Percentiles rank a stretch among this genome's conserved stretches.
Conservation (phyloP, 2,113 vertebrate species). For the Maccullochella peelii region DNA sequence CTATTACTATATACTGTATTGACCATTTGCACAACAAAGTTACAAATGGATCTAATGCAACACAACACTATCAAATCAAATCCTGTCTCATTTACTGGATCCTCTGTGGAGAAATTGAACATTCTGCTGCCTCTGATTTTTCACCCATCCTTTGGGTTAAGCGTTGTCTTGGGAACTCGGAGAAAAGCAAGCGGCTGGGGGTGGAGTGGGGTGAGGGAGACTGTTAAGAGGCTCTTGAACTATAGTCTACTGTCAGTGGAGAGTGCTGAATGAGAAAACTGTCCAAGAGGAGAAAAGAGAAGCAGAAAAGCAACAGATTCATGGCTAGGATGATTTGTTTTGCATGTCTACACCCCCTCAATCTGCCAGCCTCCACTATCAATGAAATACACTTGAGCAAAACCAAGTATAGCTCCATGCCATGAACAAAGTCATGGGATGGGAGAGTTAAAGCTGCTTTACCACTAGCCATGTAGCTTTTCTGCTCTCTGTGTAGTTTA, state of each 20-base stretch:
- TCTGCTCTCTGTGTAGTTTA: constrained; percentile 61
- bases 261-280: constrained; percentile 77
- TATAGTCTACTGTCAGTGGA: constrained; percentile 79
- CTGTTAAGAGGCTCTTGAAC: constrained; percentile 80
- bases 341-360: constrained; percentile 64
- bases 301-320: constrained; percentile 68
- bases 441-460: constrained; percentile 67
- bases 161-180: constrained; percentile 81
- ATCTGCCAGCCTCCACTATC: constrained; percentile 63
- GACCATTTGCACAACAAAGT: constrained; percentile 71
- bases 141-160: constrained; percentile 80
- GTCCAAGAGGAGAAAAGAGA: constrained; percentile 74
- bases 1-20: constrained; percentile 43
- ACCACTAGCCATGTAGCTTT: constrained; percentile 61
- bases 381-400: constrained; percentile 66
- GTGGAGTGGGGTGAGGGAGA: constrained; percentile 73
- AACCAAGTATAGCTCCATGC: constrained; percentile 53
- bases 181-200: constrained; percentile 67
- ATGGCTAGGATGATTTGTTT: constrained; percentile 74
- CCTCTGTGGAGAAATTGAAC: constrained; percentile 68
- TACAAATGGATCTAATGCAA: constrained; percentile 67
- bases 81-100: constrained; percentile 62
- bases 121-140: constrained; percentile 74
- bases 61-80: constrained; percentile 75
- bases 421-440: constrained; percentile 67